Evolutionary conservation across 2,888 invertebrate genomes (phyloP).

Genomic region (Pharmacophagus antenor): DNA sequence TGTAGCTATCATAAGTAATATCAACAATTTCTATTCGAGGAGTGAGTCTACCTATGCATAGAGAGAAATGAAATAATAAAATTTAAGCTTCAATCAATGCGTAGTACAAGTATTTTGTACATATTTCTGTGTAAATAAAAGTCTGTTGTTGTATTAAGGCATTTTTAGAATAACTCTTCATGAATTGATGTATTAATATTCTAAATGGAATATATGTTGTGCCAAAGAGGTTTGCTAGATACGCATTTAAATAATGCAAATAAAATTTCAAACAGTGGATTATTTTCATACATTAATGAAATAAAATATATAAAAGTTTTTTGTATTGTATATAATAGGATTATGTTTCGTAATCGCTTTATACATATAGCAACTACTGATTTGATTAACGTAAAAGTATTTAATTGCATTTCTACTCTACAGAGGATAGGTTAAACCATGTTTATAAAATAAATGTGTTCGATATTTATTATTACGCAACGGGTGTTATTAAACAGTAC

Average conservation of each 20-base stretch:
- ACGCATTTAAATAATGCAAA: constrained; percentile 21
- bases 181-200: constrained; percentile 19
- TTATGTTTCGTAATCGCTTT: constrained; percentile 11
- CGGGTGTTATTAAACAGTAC: constrained; percentile 47
- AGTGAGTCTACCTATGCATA: neutral
- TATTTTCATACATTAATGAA: constrained; percentile 24
- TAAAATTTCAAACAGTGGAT: constrained; percentile 14
- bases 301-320: neutral
- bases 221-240: constrained; percentile 36
- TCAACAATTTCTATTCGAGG: constrained; percentile 4
- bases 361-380: constrained; percentile 17
- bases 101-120: constrained; percentile 10
- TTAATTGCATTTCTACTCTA: neutral
- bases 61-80: neutral
- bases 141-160: constrained; percentile 17
- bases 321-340: constrained; percentile 23
- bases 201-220: constrained; percentile 34
- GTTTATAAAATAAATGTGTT: constrained; percentile 14
- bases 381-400: neutral
- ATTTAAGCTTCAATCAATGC: neutral
- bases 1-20: neutral
- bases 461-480: constrained; percentile 40
- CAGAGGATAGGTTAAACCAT: neutral
- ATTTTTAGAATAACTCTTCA: constrained; percentile 19
- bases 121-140: constrained; percentile 25